These are phyloP conservation scores for Apotomis capreana DNA, from an alignment of 2,888 invertebrate species.

Conservation along the genomic window DNA sequence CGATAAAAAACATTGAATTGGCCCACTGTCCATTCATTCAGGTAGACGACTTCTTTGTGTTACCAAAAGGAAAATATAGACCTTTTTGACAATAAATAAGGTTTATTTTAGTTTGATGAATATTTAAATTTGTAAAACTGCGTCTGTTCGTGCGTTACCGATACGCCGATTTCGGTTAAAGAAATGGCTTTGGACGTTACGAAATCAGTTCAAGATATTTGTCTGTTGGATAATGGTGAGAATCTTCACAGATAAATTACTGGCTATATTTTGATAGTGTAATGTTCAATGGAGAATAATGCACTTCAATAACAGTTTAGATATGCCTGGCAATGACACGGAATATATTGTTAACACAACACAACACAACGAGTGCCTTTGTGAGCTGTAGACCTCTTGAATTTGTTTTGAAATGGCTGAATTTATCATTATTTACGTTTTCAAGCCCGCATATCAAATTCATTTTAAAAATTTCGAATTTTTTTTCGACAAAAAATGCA, in stretches of 20 bases:
- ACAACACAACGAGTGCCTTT: too few relatives aligned
- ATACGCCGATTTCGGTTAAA: constrained; percentile 42
- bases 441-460: too few relatives aligned
- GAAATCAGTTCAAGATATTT: constrained; percentile 17
- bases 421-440: too few relatives aligned
- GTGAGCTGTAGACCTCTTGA: too few relatives aligned
- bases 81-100: constrained; percentile 4
- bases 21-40: constrained; percentile 40
- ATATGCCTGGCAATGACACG: constrained; percentile 1
- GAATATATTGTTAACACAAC: background rate
- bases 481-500: too few relatives aligned
- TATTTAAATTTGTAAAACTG: constrained; percentile 25
- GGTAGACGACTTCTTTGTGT: constrained; percentile 32
- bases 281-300: background rate
- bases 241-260: constrained; percentile 19
- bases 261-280: constrained; percentile 5
- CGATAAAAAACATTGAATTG: constrained; percentile 40
- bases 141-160: constrained; percentile 45
- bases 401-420: too few relatives aligned
- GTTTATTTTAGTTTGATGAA: constrained; percentile 3
- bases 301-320: background rate
- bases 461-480: too few relatives aligned
- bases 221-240: constrained; percentile 21
- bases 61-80: background rate
- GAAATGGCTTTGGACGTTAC: constrained; percentile 28